phyloP scores from a whole-genome alignment of 2,797 vertebrate genomes.

The Bothrops alternatus region DNA sequence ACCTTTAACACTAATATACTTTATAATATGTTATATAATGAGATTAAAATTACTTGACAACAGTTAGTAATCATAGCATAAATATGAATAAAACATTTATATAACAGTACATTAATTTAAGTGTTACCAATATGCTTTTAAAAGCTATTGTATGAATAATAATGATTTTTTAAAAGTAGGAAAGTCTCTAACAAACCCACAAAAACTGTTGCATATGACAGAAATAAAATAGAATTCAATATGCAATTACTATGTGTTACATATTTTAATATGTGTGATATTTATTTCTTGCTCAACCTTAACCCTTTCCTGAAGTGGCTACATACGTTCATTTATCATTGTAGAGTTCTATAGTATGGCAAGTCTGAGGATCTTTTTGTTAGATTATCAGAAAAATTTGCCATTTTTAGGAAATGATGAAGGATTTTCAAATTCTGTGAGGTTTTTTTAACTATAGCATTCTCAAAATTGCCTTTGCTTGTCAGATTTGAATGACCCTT shows the following conservation, averaged over 20 bases:
- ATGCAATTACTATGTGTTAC: background rate
- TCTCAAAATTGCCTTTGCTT: background rate
- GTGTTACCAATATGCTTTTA: constrained; percentile 27
- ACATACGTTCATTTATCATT: background rate
- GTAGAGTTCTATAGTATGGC: background rate
- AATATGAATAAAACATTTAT: constrained; percentile 37
- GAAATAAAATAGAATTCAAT: constrained; percentile 24
- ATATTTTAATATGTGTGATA: background rate
- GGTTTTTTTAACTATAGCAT: background rate
- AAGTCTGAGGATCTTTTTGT: background rate
- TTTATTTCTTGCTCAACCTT: background rate
- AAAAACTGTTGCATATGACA: constrained; percentile 19
- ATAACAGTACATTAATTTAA: constrained; percentile 42
- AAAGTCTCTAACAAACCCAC: constrained; percentile 28
- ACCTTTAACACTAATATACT: background rate
- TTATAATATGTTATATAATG: constrained; percentile 28
- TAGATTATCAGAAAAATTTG: background rate
- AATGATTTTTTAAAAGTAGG: constrained; percentile 11
- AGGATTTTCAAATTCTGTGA: background rate
- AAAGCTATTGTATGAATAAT: constrained; percentile 34
- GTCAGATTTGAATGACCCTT: background rate
- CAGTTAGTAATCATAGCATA: constrained; percentile 32
- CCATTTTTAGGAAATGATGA: background rate
- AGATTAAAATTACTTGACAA: constrained; percentile 14
- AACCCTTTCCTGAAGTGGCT: background rate